phyloP scores from a whole-genome alignment of 2,113 vertebrate species.

The Perognathus longimembris region DNA sequence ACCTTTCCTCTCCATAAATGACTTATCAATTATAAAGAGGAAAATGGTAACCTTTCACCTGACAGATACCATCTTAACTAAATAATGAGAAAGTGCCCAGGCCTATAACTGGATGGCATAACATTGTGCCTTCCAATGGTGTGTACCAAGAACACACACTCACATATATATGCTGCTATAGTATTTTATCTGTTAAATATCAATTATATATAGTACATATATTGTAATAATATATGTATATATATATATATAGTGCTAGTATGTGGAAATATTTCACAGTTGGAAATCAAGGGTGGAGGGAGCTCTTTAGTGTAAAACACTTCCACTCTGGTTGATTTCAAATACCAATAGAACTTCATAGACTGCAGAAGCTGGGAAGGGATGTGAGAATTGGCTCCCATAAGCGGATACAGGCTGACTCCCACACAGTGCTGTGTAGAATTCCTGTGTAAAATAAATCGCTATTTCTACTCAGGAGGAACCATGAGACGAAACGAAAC shows the following conservation, averaged over 20 bases:
- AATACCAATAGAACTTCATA: not conserved
- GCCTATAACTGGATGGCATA: not conserved
- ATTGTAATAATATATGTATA: too few relatives aligned
- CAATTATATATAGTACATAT: too few relatives aligned
- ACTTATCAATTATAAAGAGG: constrained; percentile 5
- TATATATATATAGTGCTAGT: not conserved
- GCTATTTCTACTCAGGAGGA: not conserved
- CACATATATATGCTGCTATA: not conserved
- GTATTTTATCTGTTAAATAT: too few relatives aligned
- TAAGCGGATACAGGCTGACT: not conserved
- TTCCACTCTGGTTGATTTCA: not conserved
- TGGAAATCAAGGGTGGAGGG: not conserved
- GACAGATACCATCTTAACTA: not conserved
- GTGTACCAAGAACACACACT: not conserved
- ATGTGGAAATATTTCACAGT: not conserved
- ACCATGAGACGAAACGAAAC: not conserved
- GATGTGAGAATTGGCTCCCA: not conserved
- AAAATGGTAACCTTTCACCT: not conserved
- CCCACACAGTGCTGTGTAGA: not conserved
- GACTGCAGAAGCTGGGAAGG: not conserved
- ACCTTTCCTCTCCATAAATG: not conserved
- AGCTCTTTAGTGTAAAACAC: not conserved
- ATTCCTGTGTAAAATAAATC: not conserved
- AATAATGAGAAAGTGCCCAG: not conserved
- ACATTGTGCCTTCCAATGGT: not conserved